phyloP scores from a whole-genome alignment of 2,888 invertebrate genomes.

The Euphydryas editha region DNA sequence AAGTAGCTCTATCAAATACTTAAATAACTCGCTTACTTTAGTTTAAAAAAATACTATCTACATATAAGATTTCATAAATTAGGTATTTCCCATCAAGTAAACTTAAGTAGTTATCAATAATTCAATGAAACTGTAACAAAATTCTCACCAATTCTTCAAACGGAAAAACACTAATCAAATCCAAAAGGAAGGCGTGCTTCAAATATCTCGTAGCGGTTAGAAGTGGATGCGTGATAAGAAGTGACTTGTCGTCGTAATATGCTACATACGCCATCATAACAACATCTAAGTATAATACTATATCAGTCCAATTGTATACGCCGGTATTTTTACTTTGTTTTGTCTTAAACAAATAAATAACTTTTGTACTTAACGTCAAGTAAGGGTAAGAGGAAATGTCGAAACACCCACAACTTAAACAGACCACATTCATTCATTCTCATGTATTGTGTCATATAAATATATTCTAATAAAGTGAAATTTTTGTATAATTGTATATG shows the following conservation, averaged over 20 bases:
- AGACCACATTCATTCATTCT: no score
- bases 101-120: no score
- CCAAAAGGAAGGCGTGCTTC: conserved; percentile 67
- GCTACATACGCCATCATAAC: conserved; percentile 76
- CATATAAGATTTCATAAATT: no score
- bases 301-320: conserved; percentile 55
- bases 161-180: conserved; percentile 70
- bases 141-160: conserved; percentile 67
- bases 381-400: background rate
- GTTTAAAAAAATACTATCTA: no score
- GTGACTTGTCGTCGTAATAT: conserved; percentile 71
- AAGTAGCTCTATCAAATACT: no score
- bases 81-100: no score
- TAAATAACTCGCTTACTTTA: no score
- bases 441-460: no score
- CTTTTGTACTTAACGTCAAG: background rate
- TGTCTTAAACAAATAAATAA: conserved; percentile 51
- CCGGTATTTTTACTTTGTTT: conserved; percentile 54
- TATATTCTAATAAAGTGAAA: no score
- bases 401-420: no score
- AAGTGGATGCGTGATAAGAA: conserved; percentile 76
- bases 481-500: no score
- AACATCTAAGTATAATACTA: conserved; percentile 67
- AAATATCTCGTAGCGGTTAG: conserved; percentile 69
- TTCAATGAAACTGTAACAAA: no score